A percentile compares a stretch with the other conserved stretches of the same genome.
Conservation (phyloP, 2,113 vertebrate genomes). For the Lagopus muta region DNA sequence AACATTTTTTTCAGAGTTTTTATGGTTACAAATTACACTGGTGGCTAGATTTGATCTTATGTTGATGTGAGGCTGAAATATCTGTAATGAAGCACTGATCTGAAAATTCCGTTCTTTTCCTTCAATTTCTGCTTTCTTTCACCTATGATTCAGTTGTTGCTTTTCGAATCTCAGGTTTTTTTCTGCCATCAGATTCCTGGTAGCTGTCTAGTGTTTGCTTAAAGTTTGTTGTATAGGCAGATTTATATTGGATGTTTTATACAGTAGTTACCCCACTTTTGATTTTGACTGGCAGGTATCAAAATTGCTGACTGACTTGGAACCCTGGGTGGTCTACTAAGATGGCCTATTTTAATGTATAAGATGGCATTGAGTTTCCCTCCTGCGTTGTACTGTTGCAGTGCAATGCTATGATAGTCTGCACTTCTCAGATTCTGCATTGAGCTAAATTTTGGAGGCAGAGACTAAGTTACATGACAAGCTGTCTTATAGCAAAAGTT, state of each 20-base stretch:
- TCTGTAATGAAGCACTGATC: neutral
- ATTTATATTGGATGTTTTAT: accelerated
- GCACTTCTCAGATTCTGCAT: neutral
- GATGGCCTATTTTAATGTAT: accelerated
- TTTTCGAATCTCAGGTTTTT: neutral
- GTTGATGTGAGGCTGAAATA: neutral
- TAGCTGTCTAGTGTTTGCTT: neutral
- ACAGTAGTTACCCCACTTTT: accelerated
- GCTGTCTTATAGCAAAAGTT: neutral
- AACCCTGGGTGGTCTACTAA: neutral
- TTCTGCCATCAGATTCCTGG: neutral
- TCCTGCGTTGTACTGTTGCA: neutral
- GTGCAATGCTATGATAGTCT: accelerated
- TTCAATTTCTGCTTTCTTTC: neutral
- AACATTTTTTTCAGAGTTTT: neutral
- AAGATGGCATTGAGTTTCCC: neutral
- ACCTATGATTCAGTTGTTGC: neutral
- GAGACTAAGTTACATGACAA: neutral
- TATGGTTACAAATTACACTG: neutral
- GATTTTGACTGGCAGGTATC: neutral
- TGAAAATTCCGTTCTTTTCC: neutral
- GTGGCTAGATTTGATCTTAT: neutral
- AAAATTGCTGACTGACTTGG: neutral
- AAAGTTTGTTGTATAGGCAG: neutral
- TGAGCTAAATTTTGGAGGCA: neutral